These are phyloP conservation scores for Lophotriccus pileatus DNA, from an alignment of 2,797 vertebrate genomes.

Conservation along the genomic window DNA sequence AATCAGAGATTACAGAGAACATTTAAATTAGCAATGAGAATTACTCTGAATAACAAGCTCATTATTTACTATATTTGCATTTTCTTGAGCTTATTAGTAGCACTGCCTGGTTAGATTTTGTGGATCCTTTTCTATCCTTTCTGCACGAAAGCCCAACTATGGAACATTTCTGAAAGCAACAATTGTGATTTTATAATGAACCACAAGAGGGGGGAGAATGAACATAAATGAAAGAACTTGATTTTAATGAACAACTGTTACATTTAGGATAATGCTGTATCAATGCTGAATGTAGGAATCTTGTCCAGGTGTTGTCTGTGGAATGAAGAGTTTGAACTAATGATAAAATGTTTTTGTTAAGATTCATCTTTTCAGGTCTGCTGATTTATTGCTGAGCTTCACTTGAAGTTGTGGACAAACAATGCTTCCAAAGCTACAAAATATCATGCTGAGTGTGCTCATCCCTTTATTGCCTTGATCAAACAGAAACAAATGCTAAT, in stretches of 20 bases:
- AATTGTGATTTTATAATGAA: constrained; percentile 73
- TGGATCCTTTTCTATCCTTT: neutral
- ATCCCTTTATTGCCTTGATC: neutral
- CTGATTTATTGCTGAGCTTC: neutral
- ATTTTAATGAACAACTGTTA: constrained; percentile 28
- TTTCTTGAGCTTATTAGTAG: neutral
- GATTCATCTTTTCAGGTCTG: neutral
- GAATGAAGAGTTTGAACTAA: neutral
- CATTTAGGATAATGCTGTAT: neutral
- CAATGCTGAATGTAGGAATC: neutral
- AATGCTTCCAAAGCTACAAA: neutral
- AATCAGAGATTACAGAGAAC: neutral
- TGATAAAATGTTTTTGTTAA: neutral
- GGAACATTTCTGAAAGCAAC: constrained; percentile 22
- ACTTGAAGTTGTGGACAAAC: neutral
- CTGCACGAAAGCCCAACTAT: neutral
- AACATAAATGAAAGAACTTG: constrained; percentile 70
- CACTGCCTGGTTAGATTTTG: neutral
- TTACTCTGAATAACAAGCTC: neutral
- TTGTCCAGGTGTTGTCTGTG: neutral
- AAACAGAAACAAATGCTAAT: constrained; percentile 7
- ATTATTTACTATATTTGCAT: constrained; percentile 30
- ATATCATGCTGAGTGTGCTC: neutral
- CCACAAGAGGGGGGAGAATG: constrained; percentile 79
- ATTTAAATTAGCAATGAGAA: neutral